Evolutionary conservation across 2,113 vertebrate species (phyloP), one percentile per base, ranked within the genome.

Genomic region (Panurus biarmicus): DNA sequence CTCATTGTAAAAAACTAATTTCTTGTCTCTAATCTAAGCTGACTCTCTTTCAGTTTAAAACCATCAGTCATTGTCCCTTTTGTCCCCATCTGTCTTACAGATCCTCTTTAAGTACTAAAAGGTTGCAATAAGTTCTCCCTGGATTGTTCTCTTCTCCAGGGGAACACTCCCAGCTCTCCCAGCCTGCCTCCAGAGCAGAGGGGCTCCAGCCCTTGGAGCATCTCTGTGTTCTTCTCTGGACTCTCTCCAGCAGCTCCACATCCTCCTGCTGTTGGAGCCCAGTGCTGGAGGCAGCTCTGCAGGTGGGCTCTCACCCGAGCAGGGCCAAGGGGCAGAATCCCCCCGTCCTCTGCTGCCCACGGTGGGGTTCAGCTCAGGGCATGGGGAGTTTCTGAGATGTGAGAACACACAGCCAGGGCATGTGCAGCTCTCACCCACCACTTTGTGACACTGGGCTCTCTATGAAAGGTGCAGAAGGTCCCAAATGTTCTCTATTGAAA

Each of bases 181-280:
- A 67, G 45, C 28, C 76, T 51, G 28, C 12, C 51, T 0, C 16
- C 48, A 62, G 56, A 48, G 48, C 85, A 78, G 85, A 56, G 74
- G 25, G 9, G 14, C 50, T 45, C 23, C 76, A 66, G 22, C 23
- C 23, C 69, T 53, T 1, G 4, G 23, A 45, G 3, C 29, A 53
- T 0, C 28, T 38, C 19, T 0, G 0, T 14, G 45, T 6, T 4
- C 5, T 66, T 45, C 53, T 58, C 76, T 51, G 67, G 60, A 1
- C 19, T 73, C 5, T 2, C 28, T 67, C 20, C 77, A 60, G 16
- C 45, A 60, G 9, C n/a, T 53, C 77, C 53, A 67, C 0, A 0
- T 67, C 38, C 38, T 25, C 5, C 53, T 89, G 45, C 4, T 89
- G 29, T 12, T 81, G 53, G 7, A 14, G 0, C 33, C 26, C 53